Base-by-base conservation (phyloP, 2,888 invertebrate genomes). In the Hirtodrosophila trivittata region DNA sequence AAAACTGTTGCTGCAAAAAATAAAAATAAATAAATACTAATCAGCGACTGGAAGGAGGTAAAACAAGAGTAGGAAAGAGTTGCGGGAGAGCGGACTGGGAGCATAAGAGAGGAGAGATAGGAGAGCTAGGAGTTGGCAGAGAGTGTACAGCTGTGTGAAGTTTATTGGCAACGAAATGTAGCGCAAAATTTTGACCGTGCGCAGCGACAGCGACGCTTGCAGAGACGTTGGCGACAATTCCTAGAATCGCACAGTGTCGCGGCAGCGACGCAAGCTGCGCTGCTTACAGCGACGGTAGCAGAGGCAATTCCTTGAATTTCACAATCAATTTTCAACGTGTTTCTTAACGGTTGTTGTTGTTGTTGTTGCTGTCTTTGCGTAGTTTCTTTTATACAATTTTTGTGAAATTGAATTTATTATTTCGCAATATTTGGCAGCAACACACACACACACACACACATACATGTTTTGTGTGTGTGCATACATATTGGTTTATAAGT, bases 351-450 rank as follows among this genome's bases (percentile, higher is more conserved):
- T 75, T 58, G 54, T 43, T 60, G 8, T 41, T 42, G 37, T 50
- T 52, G 25, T 51, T 52, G 43, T 14, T 39, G 13, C 30, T 62
- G 52, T 37, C 54, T 43, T 21, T 62, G 35, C 28, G 32, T 52
- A 54, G 63, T 69, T 65, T 66, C 41, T 67, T 77, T 77, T 54
- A 39, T 55, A 58, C 45, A 7, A 64, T 60, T 65, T 77, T 81
- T 86, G 82, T 82, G 82, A 86, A 86, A 82, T 84, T 84, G 60
- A 67, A 72, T 80, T 80, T 83, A 70, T 83, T 70, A 81, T 78
- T 78, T 77, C 82, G 81, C 76, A 78, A 78, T 21, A 21, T 66
- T 68, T 54, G 43, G 42, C 58, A 66, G 30, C 39, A 32, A 71
- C 25, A 57, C 32, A 62, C 39, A 58, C 14, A 54, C 16, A 35